Evolutionary conservation across 2,888 invertebrate species (phyloP).

Genomic region (Anodontia alba): DNA sequence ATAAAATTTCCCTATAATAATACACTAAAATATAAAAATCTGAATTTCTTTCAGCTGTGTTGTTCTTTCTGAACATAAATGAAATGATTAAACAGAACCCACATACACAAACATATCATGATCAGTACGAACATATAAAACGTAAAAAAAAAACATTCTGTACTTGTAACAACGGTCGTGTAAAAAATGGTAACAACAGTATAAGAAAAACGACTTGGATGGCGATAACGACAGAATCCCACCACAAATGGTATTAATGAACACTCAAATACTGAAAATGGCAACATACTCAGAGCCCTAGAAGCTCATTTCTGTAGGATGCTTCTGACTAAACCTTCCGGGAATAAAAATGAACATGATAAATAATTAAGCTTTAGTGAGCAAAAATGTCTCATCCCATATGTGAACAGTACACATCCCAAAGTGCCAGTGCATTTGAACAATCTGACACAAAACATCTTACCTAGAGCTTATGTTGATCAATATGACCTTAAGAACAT

Average conservation of each 20-base stretch:
- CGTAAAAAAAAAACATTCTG: background rate
- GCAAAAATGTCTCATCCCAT: no score
- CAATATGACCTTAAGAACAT: no score
- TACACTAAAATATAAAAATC: conserved; percentile 9
- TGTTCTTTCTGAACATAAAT: conserved; percentile 8
- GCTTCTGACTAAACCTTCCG: no score
- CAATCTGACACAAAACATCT: no score
- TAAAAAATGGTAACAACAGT: conserved; percentile 7
- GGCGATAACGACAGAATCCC: background rate
- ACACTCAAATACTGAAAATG: conserved; percentile 52
- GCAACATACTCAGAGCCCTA: conserved; percentile 16
- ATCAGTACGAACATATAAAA: conserved; percentile 7
- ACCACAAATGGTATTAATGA: conserved; percentile 2
- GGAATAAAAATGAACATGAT: no score
- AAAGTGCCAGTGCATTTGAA: no score
- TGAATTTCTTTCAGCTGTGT: background rate
- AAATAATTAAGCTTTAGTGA: no score
- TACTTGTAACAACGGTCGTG: background rate
- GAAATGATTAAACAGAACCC: background rate
- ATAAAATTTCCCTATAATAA: background rate
- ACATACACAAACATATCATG: background rate
- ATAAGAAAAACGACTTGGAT: conserved; percentile 3
- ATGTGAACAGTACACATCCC: no score
- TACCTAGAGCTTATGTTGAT: no score
- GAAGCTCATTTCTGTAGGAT: background rate